These are phyloP conservation scores for Callosobruchus maculatus DNA, from an alignment of 2,888 invertebrate genomes.

Conservation along the genomic window DNA sequence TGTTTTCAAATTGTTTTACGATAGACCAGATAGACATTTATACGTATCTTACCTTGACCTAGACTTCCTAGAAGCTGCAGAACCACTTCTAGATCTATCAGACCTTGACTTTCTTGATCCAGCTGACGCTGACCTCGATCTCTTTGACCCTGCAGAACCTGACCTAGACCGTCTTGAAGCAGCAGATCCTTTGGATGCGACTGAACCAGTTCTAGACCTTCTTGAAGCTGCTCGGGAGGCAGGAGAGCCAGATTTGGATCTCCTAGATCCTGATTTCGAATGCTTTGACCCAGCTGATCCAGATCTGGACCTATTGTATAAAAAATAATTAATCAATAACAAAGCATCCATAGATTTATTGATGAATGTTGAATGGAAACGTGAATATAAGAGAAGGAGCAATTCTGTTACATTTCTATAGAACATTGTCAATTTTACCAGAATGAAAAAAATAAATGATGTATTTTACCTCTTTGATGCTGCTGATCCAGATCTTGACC, in stretches of 20 bases:
- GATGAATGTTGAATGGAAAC: no score
- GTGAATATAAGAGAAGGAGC: no score
- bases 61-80: constrained; percentile 24
- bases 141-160: constrained; percentile 7
- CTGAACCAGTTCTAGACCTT: constrained; percentile 12
- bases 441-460: constrained; percentile 6
- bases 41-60: constrained; percentile 12
- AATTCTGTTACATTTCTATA: no score
- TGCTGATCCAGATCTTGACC: constrained; percentile 16
- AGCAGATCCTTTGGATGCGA: constrained; percentile 18
- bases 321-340: constrained; percentile 8
- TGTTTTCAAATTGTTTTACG: no score
- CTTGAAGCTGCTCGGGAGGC: constrained; percentile 16
- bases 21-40: neutral
- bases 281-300: constrained; percentile 21
- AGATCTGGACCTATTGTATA: constrained; percentile 18
- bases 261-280: constrained; percentile 18
- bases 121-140: constrained; percentile 24
- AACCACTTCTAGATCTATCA: constrained; percentile 22
- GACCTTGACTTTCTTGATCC: constrained; percentile 21
- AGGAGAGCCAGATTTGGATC: constrained; percentile 22
- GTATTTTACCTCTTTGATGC: neutral
- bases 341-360: no score
- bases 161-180: constrained; percentile 16
- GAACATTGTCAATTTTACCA: no score